Evolutionary conservation across 2,888 invertebrate species (phyloP).

Genomic region (Leptopterna dolabrata): DNA sequence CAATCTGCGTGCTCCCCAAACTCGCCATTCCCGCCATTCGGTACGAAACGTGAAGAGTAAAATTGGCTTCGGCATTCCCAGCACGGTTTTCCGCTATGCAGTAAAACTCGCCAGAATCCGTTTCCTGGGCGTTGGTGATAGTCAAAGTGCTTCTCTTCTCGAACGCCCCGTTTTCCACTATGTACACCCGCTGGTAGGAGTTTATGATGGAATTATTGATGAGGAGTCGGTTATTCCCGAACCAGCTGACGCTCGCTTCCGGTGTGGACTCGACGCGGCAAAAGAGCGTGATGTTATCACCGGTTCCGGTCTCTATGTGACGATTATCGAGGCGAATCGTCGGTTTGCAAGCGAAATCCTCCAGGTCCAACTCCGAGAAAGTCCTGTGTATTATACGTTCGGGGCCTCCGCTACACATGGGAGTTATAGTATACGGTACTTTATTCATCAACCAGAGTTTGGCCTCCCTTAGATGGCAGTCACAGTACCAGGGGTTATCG

Average conservation of each 20-base stretch:
- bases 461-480: constrained; percentile 82
- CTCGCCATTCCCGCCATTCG: constrained; percentile 83
- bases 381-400: constrained; percentile 75
- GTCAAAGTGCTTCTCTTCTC: constrained; percentile 82
- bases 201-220: constrained; percentile 83
- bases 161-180: constrained; percentile 81
- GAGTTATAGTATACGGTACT: constrained; percentile 82
- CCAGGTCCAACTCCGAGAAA: constrained; percentile 76
- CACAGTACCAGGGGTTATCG: constrained; percentile 90
- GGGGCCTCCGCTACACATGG: constrained; percentile 80
- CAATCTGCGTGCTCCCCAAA: constrained; percentile 85
- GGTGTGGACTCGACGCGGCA: constrained; percentile 87
- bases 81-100: constrained; percentile 92
- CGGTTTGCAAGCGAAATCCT: constrained; percentile 85
- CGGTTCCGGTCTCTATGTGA: constrained; percentile 81
- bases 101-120: constrained; percentile 86
- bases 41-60: constrained; percentile 85
- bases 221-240: constrained; percentile 83
- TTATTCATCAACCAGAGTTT: constrained; percentile 84
- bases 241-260: constrained; percentile 85
- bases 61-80: constrained; percentile 88
- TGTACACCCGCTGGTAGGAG: constrained; percentile 79
- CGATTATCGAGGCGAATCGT: constrained; percentile 80
- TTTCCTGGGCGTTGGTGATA: constrained; percentile 84
- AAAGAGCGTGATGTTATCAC: constrained; percentile 86